These are phyloP conservation scores for Pseudomyrmex cubaensis DNA, from an alignment of 1,140 invertebrate genomes.

Conservation along the genomic window DNA sequence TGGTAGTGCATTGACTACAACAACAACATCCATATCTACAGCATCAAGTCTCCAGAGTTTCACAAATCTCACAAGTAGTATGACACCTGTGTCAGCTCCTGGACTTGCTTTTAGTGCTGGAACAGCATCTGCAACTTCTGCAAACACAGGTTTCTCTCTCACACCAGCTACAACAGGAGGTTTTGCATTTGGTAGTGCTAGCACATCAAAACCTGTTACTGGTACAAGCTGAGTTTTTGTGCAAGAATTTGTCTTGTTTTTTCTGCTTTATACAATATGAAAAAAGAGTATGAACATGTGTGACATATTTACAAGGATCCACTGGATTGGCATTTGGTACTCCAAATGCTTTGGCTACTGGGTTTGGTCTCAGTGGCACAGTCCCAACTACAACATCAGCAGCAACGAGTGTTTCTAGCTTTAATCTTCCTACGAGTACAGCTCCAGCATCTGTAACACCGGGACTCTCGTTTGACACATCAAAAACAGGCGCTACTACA, in stretches of 20 bases:
- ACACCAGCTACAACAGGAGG: slow-evolving; percentile 56
- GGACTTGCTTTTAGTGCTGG: slow-evolving; percentile 7
- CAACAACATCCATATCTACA: slow-evolving; percentile 46
- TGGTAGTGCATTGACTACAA: slow-evolving; percentile 72
- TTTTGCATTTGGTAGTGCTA: slow-evolving; percentile 57
- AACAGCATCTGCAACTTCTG: slow-evolving; percentile 68
- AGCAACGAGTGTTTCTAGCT: slow-evolving; percentile 70
- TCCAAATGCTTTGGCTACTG: slow-evolving; percentile 54
- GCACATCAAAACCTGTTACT: slow-evolving; percentile 59
- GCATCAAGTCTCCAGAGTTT: slow-evolving; percentile 27
- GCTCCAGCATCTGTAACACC: slow-evolving; percentile 63
- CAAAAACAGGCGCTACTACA: slow-evolving; percentile 51
- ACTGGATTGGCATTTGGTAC: slow-evolving; percentile 67
- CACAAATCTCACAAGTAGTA: slow-evolving; percentile 24
- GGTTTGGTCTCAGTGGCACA: slow-evolving; percentile 59
- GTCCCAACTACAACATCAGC: slow-evolving; percentile 63
- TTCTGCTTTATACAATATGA: neutral
- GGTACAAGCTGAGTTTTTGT: neutral
- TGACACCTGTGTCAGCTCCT: neutral
- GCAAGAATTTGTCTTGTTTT: neutral
- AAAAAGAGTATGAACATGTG: neutral
- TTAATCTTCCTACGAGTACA: slow-evolving; percentile 67
- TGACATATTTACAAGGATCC: neutral
- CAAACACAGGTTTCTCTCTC: slow-evolving; percentile 72
- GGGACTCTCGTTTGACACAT: slow-evolving; percentile 71